Conservation (phyloP, 2,888 invertebrate species). For the Cheilosia variabilis region DNA sequence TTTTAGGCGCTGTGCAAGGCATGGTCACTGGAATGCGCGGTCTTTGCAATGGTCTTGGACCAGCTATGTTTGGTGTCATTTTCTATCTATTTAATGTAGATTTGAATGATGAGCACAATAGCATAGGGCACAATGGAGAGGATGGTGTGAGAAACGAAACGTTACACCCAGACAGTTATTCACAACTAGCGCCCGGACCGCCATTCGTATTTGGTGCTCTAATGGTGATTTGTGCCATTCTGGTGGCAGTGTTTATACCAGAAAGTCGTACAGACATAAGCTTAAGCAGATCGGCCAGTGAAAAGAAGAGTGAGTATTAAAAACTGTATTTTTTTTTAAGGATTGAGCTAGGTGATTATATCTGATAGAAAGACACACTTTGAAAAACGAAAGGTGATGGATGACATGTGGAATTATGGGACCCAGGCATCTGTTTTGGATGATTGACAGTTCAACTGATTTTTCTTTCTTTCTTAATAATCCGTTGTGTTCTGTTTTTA, state of each 20-base stretch:
- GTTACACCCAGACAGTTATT: slow-evolving; percentile 83
- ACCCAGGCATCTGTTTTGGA: no score
- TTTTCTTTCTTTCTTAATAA: no score
- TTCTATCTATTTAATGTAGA: slow-evolving; percentile 99
- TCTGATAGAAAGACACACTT: no score
- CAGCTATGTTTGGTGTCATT: slow-evolving; percentile 98
- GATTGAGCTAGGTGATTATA: not conserved
- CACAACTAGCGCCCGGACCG: slow-evolving; percentile 96
- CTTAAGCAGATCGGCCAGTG: slow-evolving; percentile 84
- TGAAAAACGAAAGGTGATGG: no score
- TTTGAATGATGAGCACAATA: slow-evolving; percentile 90
- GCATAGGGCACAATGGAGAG: slow-evolving; percentile 59
- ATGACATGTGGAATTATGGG: no score
- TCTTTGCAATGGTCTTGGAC: slow-evolving; percentile 98
- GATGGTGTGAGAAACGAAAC: slow-evolving; percentile 74
- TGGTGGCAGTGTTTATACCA: slow-evolving; percentile 95
- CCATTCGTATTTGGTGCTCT: slow-evolving; percentile 99
- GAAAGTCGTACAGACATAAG: slow-evolving; percentile 85
- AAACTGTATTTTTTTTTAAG: not conserved
- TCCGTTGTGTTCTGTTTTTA: no score
- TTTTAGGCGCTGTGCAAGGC: slow-evolving; percentile 93
- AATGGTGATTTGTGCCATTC: slow-evolving; percentile 96
- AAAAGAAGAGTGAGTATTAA: slow-evolving; percentile 86
- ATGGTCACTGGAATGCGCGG: slow-evolving; percentile 99
- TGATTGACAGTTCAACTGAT: no score